Conservation (phyloP, 2,888 invertebrate species). For the Stenolophus ochropezus region DNA sequence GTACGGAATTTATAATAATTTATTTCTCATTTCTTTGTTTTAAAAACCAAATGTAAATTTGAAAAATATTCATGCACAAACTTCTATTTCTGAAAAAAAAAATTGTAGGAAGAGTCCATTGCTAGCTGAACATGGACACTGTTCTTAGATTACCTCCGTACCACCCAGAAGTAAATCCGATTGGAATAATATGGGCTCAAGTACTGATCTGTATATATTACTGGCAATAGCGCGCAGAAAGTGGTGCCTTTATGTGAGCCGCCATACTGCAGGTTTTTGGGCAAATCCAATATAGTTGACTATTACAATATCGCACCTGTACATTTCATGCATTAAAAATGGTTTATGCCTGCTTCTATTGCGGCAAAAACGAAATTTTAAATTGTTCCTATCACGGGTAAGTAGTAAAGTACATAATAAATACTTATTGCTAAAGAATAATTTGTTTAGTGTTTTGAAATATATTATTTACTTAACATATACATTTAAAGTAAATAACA, state of each 20-base stretch:
- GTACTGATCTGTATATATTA: not conserved
- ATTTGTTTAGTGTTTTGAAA: not conserved
- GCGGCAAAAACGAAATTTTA: not conserved
- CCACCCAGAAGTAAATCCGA: not conserved
- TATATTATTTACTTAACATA: not conserved
- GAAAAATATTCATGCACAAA: too few species aligned
- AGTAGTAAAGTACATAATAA: not conserved
- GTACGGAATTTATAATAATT: too few species aligned
- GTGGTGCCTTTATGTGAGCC: not conserved
- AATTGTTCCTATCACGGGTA: not conserved
- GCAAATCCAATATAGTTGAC: not conserved
- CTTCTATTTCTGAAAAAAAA: not conserved
- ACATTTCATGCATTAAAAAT: not conserved
- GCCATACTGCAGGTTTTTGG: not conserved
- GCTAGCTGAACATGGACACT: not conserved
- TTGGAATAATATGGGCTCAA: not conserved
- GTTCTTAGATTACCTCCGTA: not conserved
- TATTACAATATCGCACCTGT: too few species aligned
- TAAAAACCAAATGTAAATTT: too few species aligned
- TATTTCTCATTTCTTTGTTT: too few species aligned
- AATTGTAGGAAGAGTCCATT: not conserved
- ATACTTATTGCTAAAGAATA: not conserved
- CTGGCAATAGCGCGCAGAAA: not conserved
- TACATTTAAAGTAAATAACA: not conserved
- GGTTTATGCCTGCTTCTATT: not conserved